Evolutionary conservation across 2,797 vertebrate species (phyloP), one percentile per base, ranked within the genome.

Genomic region (Protosalanx chinensis): DNA sequence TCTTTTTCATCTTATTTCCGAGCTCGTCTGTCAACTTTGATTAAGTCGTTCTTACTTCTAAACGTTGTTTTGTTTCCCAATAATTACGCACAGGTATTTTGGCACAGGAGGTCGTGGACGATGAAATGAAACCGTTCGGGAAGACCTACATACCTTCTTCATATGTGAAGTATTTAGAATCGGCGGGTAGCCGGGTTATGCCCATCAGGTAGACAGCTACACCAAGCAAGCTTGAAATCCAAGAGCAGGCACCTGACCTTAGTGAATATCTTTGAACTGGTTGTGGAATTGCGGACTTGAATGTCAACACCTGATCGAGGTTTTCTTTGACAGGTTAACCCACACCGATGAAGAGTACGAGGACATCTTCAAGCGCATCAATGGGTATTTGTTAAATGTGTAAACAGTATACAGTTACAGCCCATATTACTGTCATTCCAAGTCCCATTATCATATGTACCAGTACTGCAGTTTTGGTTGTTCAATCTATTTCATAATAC

Each of bases 131-230:
- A 30, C 89, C 80, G 0, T 93, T 84, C 16, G 94, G 94, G 41
- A 84, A 49, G 16, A 91, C 91, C 4, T 93, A 90, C 75, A 93
- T 95, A 71, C 88, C 94, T 12, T 79, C 90, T 0, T 88, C 92
- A 7, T 95, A 95, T 62, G 93, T 95, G 46, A 93, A 93, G 64
- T 94, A 92, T 72, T 67, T 91, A 0, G 94, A 94, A 78, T 91
- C 93, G 5, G 92, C 84, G 0, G 93, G 94, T 23, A 88, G 90
- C 74, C 88, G 93, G 76, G 93, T 94, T 49, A 82, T 92, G 79
- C 93, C 94, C 0, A 90, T 95, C 76, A 88, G 87, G 94, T 95
- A 79, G 2, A 15, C 8, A 61, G 53, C 23, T 58, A 58, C 6
- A 6, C 23, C n/a, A 16, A 15, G 4, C n/a, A 16, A 56, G 15